A percentile compares a stretch with the other conserved stretches of the same genome.
Evolutionary conservation across 2,888 invertebrate species (phyloP).

Genomic region (Phyto melanocephala): DNA sequence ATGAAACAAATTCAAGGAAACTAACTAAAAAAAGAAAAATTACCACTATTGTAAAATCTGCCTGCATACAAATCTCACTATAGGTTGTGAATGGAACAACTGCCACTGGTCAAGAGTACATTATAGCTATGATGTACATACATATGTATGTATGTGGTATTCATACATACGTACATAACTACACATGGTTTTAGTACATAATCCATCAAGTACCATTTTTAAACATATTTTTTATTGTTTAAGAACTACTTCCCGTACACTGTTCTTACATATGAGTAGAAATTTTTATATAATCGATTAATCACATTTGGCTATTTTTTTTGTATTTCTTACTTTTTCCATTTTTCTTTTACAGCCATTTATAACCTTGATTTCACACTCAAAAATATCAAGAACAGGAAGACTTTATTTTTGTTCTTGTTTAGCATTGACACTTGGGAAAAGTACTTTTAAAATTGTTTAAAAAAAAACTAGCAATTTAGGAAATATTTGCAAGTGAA

Average conservation of each 20-base stretch:
- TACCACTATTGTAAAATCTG: too few species aligned
- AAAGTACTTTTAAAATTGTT: background rate
- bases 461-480: background rate
- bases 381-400: background rate
- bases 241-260: slow-evolving; percentile 7
- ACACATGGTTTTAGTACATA: slow-evolving; percentile 6
- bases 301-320: background rate
- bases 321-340: background rate
- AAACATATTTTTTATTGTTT: background rate
- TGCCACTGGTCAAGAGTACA: too few species aligned
- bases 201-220: slow-evolving; percentile 18
- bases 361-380: slow-evolving; percentile 35
- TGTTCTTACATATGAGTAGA: background rate
- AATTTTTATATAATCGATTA: slow-evolving; percentile 12
- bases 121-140: too few species aligned
- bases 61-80: too few species aligned
- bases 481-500: background rate
- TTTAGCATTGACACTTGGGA: slow-evolving; percentile 14
- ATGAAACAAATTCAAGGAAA: too few species aligned
- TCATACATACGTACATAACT: background rate
- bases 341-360: slow-evolving; percentile 34
- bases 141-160: too few species aligned
- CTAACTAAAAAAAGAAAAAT: too few species aligned
- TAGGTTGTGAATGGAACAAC: too few species aligned
- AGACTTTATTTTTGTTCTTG: background rate